Evolutionary conservation across 2,797 vertebrate genomes (phyloP).

Genomic region (Halcyon chelicuti): DNA sequence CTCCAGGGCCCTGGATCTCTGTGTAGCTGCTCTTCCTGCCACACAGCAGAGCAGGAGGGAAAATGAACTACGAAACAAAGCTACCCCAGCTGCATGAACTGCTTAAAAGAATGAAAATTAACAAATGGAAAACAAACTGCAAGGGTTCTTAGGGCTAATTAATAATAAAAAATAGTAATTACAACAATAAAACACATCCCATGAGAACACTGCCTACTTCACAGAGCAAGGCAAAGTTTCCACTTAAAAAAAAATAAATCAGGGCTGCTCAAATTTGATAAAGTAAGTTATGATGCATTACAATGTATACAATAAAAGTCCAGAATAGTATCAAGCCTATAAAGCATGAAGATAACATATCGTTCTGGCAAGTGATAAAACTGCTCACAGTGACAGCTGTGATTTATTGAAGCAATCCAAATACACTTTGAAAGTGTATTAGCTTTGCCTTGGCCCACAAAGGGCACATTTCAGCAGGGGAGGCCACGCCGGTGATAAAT

Average conservation of each 20-base stretch:
- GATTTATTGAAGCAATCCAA: conserved; percentile 85
- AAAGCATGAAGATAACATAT: conserved; percentile 75
- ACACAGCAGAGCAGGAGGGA: not conserved
- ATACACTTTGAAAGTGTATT: conserved; percentile 81
- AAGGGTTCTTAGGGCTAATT: not conserved
- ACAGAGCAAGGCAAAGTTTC: not conserved
- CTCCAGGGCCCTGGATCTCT: rapidly evolving
- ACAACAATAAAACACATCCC: not conserved
- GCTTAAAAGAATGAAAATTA: conserved; percentile 20
- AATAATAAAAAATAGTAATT: not conserved
- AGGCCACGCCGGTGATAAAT: conserved; percentile 76
- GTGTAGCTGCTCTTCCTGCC: not conserved
- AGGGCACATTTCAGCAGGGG: conserved; percentile 66
- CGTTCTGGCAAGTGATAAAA: conserved; percentile 79
- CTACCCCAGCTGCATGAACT: not conserved
- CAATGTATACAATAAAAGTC: conserved; percentile 72
- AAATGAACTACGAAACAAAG: not conserved
- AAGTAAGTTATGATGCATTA: conserved; percentile 61
- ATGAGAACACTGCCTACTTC: not conserved
- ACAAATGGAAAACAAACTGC: not conserved
- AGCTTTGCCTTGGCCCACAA: conserved; percentile 79
- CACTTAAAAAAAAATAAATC: not conserved
- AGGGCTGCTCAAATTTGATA: conserved; percentile 54
- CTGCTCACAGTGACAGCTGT: conserved; percentile 77
- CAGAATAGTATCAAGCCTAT: conserved; percentile 16